Base-by-base conservation (phyloP, 2,113 vertebrate species). In the Thalassoma bifasciatum region DNA sequence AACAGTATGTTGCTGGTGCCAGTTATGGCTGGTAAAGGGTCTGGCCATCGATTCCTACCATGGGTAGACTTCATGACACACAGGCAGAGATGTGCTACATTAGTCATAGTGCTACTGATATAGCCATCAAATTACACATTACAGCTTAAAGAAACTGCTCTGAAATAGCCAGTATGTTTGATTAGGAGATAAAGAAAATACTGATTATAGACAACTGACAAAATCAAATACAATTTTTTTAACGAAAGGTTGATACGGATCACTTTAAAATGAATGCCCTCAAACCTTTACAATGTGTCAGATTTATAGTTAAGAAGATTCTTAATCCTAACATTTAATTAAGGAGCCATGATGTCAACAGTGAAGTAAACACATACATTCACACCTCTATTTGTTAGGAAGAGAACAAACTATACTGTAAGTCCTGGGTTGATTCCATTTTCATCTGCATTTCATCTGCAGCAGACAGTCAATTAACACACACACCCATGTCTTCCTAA, bases 81-180 rank as follows among this genome's bases (percentile, higher is more conserved):
- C 83, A 52, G 88, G 82, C 77, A 85, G 82, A 85, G 58, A 82
- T 83, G 86, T 81, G 91, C 91, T 91, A 91, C 90, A 91, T 89
- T 86, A 85, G 80, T 79, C 77, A 71, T 71, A 71, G 80, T 81
- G 88, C 87, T 91, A 89, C 87, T 65, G 38, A 77, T 7, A 81
- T 30, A 89, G 73, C 86, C 82, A 85, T 81, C 79, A 73, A 76
- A 63, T 75, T 7, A 81, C 58, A 86, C 49, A 8, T 63, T 37
- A 81, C 57, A 82, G 72, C 57, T 40, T 46, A 82, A 87, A 83
- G 54, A 82, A 79, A 79, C 53, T 73, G 10, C 24, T 75, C 72
- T 40, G 79, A 68, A 62, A 77, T 36, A 75, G 79, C 62, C 82
- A 87, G 77, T 88, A 88, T 66, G 82, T 84, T 89, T 85, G 84